Evolutionary conservation across 2,888 invertebrate genomes (phyloP).

Genomic region (Nipponacmea schrenckii): DNA sequence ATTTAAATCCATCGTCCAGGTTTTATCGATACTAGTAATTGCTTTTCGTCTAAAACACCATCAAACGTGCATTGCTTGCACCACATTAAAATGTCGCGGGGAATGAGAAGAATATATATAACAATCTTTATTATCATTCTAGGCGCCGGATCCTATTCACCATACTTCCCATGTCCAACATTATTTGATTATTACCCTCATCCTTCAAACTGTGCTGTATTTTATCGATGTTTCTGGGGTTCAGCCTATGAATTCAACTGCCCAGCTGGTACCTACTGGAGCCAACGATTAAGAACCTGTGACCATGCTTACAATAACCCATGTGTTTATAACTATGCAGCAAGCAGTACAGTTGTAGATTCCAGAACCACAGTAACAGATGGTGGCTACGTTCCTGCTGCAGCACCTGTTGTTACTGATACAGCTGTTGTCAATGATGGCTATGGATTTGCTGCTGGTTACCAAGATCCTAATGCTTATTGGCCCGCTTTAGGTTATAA

Average conservation of each 20-base stretch:
- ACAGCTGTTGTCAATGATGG: neutral
- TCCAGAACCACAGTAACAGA: neutral
- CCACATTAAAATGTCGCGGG: too few relatives aligned
- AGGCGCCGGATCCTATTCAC: too few relatives aligned
- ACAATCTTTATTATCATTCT: too few relatives aligned
- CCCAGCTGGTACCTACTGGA: conserved; percentile 32
- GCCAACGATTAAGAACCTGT: conserved; percentile 30
- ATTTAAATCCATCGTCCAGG: too few relatives aligned
- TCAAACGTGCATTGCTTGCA: too few relatives aligned
- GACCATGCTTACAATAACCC: conserved; percentile 31
- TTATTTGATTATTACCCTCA: conserved; percentile 37
- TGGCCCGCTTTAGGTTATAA: neutral
- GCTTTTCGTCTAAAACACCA: too few relatives aligned
- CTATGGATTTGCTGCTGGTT: neutral
- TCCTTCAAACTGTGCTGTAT: conserved; percentile 33
- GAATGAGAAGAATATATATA: too few relatives aligned
- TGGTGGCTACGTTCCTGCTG: neutral
- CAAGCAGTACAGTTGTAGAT: neutral
- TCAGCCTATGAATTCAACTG: conserved; percentile 28
- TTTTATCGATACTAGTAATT: too few relatives aligned
- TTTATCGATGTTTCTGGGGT: conserved; percentile 38
- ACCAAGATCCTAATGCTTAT: neutral
- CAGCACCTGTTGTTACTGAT: neutral
- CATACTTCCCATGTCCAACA: conserved; percentile 28
- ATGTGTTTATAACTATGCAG: conserved; percentile 14